Conservation (phyloP, 2,113 vertebrate genomes). For the Oreotragus oreotragus region DNA sequence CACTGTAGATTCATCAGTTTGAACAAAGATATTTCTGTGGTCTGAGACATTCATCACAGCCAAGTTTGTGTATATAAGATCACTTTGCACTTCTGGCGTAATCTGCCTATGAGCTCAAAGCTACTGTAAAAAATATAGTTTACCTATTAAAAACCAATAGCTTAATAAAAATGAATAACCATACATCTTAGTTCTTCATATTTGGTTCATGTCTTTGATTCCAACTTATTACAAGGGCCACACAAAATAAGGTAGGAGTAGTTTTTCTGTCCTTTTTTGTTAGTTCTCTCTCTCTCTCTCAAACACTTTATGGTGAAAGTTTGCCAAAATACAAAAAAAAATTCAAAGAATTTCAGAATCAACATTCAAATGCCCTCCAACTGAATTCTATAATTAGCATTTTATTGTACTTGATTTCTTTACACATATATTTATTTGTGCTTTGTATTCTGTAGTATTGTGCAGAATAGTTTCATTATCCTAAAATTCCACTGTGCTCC, state of each 20-base stretch:
- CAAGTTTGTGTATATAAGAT: background rate
- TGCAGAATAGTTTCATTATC: background rate
- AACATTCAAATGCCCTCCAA: background rate
- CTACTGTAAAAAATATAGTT: background rate
- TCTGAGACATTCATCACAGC: background rate
- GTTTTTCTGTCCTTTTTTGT: background rate
- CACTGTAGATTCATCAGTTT: background rate
- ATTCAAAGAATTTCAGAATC: background rate
- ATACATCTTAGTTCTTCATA: background rate
- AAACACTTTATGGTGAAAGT: background rate
- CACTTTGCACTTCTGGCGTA: background rate
- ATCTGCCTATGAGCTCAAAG: background rate
- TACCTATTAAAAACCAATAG: background rate
- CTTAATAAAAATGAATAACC: background rate
- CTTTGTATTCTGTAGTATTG: background rate
- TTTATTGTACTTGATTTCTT: background rate
- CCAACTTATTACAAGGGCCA: background rate
- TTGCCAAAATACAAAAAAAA: background rate
- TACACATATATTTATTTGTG: background rate
- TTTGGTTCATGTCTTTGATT: background rate
- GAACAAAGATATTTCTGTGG: background rate
- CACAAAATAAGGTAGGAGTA: background rate
- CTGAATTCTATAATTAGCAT: background rate
- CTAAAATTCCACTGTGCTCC: background rate
- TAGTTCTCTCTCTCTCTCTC: background rate